Conservation (phyloP, 2,797 vertebrate species). For the Saxicola maurus region DNA sequence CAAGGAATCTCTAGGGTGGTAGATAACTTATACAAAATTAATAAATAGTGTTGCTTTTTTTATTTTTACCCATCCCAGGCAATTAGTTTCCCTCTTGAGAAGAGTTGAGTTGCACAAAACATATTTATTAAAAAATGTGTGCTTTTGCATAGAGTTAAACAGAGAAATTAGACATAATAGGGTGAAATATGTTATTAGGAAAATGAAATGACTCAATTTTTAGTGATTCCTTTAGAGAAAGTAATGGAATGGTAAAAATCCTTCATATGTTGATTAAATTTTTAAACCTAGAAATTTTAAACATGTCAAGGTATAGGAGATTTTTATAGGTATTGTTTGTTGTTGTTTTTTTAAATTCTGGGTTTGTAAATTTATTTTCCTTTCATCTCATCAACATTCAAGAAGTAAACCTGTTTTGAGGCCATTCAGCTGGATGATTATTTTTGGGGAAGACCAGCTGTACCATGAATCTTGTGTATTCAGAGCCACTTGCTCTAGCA, state of each 20-base stretch:
- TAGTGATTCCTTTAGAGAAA: neutral
- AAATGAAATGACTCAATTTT: neutral
- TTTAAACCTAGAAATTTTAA: neutral
- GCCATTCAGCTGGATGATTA: neutral
- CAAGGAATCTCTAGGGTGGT: slow-evolving; percentile 69
- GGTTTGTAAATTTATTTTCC: neutral
- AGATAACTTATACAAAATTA: slow-evolving; percentile 72
- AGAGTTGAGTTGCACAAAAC: neutral
- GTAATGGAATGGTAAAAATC: neutral
- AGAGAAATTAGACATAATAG: neutral
- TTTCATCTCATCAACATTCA: neutral
- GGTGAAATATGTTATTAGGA: neutral
- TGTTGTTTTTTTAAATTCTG: neutral
- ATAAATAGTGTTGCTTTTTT: slow-evolving; percentile 69
- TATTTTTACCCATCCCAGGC: slow-evolving; percentile 56
- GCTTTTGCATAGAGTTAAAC: neutral
- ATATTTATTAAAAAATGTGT: neutral
- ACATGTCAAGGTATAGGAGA: neutral
- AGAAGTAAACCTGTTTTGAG: neutral
- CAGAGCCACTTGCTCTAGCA: slow-evolving; percentile 6
- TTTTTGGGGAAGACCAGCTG: slow-evolving; percentile 10
- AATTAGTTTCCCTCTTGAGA: slow-evolving; percentile 44
- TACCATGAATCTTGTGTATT: slow-evolving; percentile 15
- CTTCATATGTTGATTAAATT: neutral
- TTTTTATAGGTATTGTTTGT: neutral